These are phyloP conservation scores for Charadrius vociferus DNA, from an alignment of 2,113 vertebrate genomes.

Conservation along the genomic window DNA sequence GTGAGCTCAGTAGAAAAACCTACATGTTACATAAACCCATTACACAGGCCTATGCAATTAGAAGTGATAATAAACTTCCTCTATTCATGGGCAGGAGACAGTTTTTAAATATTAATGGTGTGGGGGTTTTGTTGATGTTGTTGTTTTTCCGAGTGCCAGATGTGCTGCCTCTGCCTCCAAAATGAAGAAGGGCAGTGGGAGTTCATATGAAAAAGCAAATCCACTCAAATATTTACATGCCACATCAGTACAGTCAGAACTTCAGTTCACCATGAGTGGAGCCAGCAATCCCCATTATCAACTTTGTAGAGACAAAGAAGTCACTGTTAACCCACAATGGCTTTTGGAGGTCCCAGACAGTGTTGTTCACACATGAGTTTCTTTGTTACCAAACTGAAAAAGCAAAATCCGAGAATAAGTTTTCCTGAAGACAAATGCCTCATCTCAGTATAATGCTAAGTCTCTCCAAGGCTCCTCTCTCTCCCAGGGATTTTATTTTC, in stretches of 20 bases:
- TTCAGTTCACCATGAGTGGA: slow-evolving; percentile 34
- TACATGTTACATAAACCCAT: not conserved
- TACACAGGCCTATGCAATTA: slow-evolving; percentile 32
- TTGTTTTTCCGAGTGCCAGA: slow-evolving; percentile 29
- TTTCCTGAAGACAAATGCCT: slow-evolving; percentile 35
- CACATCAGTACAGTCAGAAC: slow-evolving; percentile 51
- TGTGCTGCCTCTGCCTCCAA: slow-evolving; percentile 36
- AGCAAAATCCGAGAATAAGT: slow-evolving; percentile 22
- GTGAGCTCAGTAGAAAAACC: not conserved
- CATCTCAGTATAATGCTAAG: not conserved
- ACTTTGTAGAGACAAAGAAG: not conserved
- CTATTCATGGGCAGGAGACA: slow-evolving; percentile 14
- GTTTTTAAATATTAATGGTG: slow-evolving; percentile 67
- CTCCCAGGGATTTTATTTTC: not conserved
- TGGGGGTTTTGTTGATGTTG: not conserved
- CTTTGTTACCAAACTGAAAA: slow-evolving; percentile 21
- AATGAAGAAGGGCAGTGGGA: slow-evolving; percentile 40
- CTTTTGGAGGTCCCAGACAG: not conserved
- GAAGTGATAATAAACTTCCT: slow-evolving; percentile 37
- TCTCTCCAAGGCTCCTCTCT: slow-evolving; percentile 21
- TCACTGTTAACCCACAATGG: not conserved
- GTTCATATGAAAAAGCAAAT: slow-evolving; percentile 54
- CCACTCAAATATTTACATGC: slow-evolving; percentile 71
- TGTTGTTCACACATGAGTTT: not conserved
- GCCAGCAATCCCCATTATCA: not conserved